Conservation (phyloP, 2,113 vertebrate genomes). For the Willisornis vidua region DNA sequence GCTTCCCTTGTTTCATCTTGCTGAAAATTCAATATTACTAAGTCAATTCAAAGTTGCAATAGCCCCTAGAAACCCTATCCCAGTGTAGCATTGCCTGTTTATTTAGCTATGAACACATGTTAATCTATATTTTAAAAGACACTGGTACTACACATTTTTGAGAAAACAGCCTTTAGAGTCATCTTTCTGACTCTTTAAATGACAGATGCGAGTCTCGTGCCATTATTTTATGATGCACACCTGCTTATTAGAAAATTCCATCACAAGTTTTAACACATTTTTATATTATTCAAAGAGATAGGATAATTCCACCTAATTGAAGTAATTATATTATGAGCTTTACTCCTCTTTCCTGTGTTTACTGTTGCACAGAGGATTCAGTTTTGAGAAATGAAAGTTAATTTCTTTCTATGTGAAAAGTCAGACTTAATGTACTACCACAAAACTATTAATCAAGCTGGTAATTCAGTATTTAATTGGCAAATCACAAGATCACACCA, state of each 20-base stretch:
- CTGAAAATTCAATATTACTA: not conserved
- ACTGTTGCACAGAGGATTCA: not conserved
- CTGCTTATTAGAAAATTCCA: not conserved
- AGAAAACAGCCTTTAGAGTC: not conserved
- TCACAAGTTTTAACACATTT: not conserved
- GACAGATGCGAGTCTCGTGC: not conserved
- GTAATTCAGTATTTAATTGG: not conserved
- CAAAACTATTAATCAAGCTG: not conserved
- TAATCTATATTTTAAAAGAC: not conserved
- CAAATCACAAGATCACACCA: not conserved
- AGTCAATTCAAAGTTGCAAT: not conserved
- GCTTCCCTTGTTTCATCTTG: not conserved
- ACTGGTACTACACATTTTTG: not conserved
- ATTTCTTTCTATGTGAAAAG: not conserved
- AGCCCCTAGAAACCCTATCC: not conserved
- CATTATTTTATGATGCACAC: not conserved
- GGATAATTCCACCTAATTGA: not conserved
- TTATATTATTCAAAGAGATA: not conserved
- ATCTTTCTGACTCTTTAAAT: not conserved
- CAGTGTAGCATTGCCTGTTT: not conserved
- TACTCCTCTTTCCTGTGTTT: not conserved
- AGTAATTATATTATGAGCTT: not conserved
- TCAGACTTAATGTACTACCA: rapidly evolving
- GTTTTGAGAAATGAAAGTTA: not conserved
- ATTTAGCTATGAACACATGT: not conserved